phyloP scores from a whole-genome alignment of 2,113 vertebrate species.

The Colinus virginianus region DNA sequence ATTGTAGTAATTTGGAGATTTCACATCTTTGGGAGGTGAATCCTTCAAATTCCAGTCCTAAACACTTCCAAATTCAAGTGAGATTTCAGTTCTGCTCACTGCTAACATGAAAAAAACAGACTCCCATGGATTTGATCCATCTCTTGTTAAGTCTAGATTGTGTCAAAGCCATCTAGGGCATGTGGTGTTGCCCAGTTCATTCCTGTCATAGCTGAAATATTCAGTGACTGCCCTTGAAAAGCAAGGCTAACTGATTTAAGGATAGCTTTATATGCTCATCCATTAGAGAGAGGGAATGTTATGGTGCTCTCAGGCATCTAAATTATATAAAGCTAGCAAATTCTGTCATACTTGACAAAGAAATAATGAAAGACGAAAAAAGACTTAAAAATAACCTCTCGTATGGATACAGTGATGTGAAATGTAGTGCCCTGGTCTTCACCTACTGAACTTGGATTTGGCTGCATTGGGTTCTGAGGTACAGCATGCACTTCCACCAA shows the following conservation, averaged over 20 bases:
- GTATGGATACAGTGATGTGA: neutral
- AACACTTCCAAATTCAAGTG: neutral
- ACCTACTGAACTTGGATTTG: neutral
- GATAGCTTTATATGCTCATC: neutral
- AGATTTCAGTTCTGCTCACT: neutral
- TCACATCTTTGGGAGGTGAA: neutral
- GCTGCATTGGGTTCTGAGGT: neutral
- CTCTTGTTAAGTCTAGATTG: constrained; percentile 1
- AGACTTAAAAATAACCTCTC: neutral
- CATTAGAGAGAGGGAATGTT: neutral
- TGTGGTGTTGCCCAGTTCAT: neutral
- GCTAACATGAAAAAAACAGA: neutral
- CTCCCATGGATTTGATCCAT: neutral
- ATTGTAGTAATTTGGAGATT: neutral
- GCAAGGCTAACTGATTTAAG: neutral
- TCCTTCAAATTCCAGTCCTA: neutral
- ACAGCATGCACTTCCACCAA: neutral
- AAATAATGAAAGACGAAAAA: constrained; percentile 41
- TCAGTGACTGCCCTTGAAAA: neutral
- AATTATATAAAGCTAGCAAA: neutral
- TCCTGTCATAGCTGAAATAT: neutral
- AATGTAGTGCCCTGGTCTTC: neutral
- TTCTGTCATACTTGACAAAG: neutral
- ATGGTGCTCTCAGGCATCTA: neutral
- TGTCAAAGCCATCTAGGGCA: neutral